Evolutionary conservation across 1,140 invertebrate genomes (phyloP), one percentile per base, ranked within the genome.

Genomic region (Cheumatopsyche charites): DNA sequence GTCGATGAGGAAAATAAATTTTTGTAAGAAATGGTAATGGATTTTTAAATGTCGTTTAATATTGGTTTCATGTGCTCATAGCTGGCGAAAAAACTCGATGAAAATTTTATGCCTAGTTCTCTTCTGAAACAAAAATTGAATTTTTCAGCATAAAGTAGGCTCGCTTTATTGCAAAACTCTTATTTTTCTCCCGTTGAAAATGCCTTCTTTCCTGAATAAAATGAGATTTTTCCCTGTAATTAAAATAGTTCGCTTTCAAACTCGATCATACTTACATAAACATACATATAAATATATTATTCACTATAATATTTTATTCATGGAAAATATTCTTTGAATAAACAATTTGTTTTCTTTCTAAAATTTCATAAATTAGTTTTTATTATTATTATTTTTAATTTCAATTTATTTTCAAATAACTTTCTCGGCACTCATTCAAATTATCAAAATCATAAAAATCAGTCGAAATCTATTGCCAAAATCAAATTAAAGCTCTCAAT

Each of bases 171-270:
- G 9, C 15, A 15, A 7, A 52, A 19, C 47, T 15, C 47, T 9
- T 17, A 52, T 52, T 52, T 52, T 52, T 52, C 47, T 19, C 47
- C 15, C 19, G 6, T 17, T 9, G 19, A 52, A 52, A 17, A 52
- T 52, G 47, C 47, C 47, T 52, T n/a, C n/a, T n/a, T n/a, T n/a
- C n/a, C 47, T 52, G 15, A 17, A 15, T 19, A 52, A 36, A 52
- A 52, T 15, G 47, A 52, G 47, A 19, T 15, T 17, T 52, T 52
- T 52, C 19, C 43, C n/a, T 52, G 7, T 52, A 52, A 52, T 52
- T 52, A 52, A 52, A 52, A 52, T 52, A 52, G 47, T 52, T 52
- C 19, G 19, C 15, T 13, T 52, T 52, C 47, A 52, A 52, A 52
- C 47, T 52, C 47, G 9, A 13, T 13, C 29, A 3, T 13, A 47